These are phyloP conservation scores for Bubo bubo DNA, from an alignment of 2,113 vertebrate genomes.

Conservation along the genomic window DNA sequence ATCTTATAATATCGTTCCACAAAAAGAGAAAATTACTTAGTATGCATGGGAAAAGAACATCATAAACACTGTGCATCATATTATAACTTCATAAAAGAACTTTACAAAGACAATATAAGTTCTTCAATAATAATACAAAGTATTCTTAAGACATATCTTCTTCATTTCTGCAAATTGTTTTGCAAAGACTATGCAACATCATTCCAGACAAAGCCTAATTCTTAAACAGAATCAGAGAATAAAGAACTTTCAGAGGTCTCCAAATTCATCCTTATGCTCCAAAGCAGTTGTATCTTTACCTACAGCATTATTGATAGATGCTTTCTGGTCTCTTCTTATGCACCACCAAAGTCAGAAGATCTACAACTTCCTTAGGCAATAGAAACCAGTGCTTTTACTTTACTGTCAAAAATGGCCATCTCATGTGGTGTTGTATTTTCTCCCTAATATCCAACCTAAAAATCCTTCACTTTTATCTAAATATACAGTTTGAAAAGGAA, in stretches of 20 bases:
- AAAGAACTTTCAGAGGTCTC: background rate
- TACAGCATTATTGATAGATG: background rate
- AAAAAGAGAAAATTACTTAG: constrained; percentile 41
- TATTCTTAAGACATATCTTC: constrained; percentile 24
- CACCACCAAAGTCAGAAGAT: background rate
- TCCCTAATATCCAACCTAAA: background rate
- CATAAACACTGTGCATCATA: background rate
- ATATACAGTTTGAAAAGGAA: background rate
- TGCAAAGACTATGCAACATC: background rate
- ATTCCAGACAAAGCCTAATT: background rate
- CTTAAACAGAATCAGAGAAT: background rate
- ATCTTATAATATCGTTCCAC: background rate
- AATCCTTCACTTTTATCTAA: background rate
- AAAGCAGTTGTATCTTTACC: background rate
- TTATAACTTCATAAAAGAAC: background rate
- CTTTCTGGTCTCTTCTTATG: background rate
- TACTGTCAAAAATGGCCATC: background rate
- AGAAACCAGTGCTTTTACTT: background rate
- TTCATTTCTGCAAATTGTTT: constrained; percentile 41
- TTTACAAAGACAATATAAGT: background rate
- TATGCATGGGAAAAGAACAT: background rate
- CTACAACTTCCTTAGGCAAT: background rate
- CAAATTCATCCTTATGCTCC: background rate
- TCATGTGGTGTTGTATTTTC: background rate
- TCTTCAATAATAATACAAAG: constrained; percentile 24